A percentile compares a stretch with the other conserved stretches of the same genome.
Evolutionary conservation across 2,113 vertebrate genomes (phyloP).

Genomic region (Macheiramphus alcinus): DNA sequence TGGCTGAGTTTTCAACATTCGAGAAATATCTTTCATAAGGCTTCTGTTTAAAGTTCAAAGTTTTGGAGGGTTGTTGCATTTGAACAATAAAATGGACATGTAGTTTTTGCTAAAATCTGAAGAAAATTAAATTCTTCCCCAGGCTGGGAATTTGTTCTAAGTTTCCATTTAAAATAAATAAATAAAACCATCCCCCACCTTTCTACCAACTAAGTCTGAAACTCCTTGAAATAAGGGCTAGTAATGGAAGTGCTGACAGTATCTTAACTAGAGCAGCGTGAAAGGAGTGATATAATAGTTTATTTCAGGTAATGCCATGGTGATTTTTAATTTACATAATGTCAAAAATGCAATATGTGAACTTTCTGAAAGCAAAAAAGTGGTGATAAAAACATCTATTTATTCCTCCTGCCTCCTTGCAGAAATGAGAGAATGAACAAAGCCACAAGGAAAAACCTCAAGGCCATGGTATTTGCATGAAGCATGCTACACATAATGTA

Average conservation of each 20-base stretch:
- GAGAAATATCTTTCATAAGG: not conserved
- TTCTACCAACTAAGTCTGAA: not conserved
- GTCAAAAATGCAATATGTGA: conserved; percentile 51
- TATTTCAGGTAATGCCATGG: conserved; percentile 39
- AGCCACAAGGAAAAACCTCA: conserved; percentile 36
- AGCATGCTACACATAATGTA: conserved; percentile 8
- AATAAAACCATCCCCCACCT: not conserved
- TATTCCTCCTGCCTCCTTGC: conserved; percentile 45
- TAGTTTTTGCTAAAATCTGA: not conserved
- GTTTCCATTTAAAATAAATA: not conserved
- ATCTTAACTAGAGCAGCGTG: conserved; percentile 49
- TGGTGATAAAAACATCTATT: conserved; percentile 63
- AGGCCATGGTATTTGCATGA: conserved; percentile 12
- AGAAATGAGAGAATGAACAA: conserved; percentile 19
- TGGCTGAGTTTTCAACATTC: not conserved
- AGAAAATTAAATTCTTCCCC: not conserved
- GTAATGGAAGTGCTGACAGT: conserved; percentile 49
- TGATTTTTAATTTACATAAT: conserved; percentile 58
- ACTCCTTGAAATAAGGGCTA: conserved; percentile 47
- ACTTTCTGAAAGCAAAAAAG: conserved; percentile 47
- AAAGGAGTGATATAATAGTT: conserved; percentile 51
- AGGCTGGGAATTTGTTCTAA: not conserved
- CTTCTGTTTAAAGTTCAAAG: not conserved
- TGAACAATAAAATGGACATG: not conserved
- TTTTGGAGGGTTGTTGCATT: not conserved